Evolutionary conservation across 2,797 vertebrate genomes (phyloP).

Genomic region (Prunella strophiata): DNA sequence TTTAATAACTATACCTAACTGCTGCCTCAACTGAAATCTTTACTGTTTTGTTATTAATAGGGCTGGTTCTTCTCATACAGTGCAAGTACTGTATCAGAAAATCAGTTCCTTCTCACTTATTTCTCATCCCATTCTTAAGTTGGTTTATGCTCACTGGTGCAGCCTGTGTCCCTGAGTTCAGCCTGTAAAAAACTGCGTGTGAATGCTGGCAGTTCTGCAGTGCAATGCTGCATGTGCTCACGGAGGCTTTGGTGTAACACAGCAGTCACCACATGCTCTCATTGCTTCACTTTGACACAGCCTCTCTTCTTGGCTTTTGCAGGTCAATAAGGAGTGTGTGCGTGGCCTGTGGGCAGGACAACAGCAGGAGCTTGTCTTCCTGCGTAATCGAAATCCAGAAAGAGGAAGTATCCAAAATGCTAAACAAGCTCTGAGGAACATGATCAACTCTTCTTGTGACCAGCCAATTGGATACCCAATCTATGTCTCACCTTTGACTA

Average conservation of each 20-base stretch:
- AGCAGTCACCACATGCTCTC: background rate
- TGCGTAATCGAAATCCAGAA: slow-evolving; percentile 96
- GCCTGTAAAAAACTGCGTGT: background rate
- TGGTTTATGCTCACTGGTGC: background rate
- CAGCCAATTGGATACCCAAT: slow-evolving; percentile 99
- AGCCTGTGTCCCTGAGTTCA: background rate
- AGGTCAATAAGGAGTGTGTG: slow-evolving; percentile 98
- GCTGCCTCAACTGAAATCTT: background rate
- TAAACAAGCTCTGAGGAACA: slow-evolving; percentile 97
- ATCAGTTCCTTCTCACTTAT: background rate
- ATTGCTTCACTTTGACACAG: background rate
- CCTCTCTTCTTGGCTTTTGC: slow-evolving; percentile 24
- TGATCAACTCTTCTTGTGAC: slow-evolving; percentile 99
- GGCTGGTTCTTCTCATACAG: background rate
- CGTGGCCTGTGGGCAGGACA: slow-evolving; percentile 98
- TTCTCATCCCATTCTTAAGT: background rate
- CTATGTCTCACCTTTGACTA: slow-evolving; percentile 97
- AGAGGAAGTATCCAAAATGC: slow-evolving; percentile 99
- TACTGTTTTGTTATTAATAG: background rate
- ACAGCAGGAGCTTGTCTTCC: slow-evolving; percentile 96
- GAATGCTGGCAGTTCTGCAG: background rate
- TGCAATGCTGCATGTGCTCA: accelerated
- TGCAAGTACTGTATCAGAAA: background rate
- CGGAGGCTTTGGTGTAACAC: background rate
- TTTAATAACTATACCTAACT: background rate